Evolutionary conservation across 2,888 invertebrate genomes (phyloP).

Genomic region (Crocallis elinguaria): DNA sequence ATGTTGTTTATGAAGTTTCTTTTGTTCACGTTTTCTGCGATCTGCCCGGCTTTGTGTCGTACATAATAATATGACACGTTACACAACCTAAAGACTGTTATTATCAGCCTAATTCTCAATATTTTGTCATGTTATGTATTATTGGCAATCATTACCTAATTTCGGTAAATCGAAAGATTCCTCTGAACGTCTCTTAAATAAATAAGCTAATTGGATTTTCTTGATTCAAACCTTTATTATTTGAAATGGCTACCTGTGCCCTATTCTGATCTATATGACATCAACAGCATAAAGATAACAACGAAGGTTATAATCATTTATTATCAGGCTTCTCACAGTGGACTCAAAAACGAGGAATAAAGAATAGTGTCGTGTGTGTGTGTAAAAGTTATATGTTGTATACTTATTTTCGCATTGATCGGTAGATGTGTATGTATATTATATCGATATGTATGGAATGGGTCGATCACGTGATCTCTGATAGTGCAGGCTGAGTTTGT

Average conservation of each 20-base stretch:
- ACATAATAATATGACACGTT: constrained; percentile 19
- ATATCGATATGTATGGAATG: constrained; percentile 46
- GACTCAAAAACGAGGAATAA: constrained; percentile 2
- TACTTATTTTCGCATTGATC: constrained; percentile 16
- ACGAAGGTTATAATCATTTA: constrained; percentile 7
- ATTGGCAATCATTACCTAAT: too few species aligned
- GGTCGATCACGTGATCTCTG: constrained; percentile 62
- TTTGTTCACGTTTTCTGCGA: constrained; percentile 69
- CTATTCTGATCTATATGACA: constrained; percentile 1
- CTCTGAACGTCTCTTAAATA: too few species aligned
- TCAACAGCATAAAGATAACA: constrained; percentile 30
- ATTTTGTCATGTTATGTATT: too few species aligned
- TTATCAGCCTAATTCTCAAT: too few species aligned
- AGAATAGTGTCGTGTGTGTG: neutral
- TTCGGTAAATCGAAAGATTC: too few species aligned
- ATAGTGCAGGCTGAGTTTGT: constrained; percentile 54
- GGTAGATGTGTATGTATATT: constrained; percentile 26
- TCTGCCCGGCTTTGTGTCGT: constrained; percentile 35
- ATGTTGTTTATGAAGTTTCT: constrained; percentile 66
- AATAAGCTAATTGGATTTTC: too few species aligned
- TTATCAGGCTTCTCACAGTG: constrained; percentile 7
- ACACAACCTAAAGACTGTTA: constrained; percentile 9
- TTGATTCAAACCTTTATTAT: too few species aligned
- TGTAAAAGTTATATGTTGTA: neutral
- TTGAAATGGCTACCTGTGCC: too few species aligned